A percentile compares a stretch with the other conserved stretches of the same genome.
These are phyloP conservation scores for Nemapogon koenigi DNA, from an alignment of 2,888 invertebrate species.

Conservation along the genomic window DNA sequence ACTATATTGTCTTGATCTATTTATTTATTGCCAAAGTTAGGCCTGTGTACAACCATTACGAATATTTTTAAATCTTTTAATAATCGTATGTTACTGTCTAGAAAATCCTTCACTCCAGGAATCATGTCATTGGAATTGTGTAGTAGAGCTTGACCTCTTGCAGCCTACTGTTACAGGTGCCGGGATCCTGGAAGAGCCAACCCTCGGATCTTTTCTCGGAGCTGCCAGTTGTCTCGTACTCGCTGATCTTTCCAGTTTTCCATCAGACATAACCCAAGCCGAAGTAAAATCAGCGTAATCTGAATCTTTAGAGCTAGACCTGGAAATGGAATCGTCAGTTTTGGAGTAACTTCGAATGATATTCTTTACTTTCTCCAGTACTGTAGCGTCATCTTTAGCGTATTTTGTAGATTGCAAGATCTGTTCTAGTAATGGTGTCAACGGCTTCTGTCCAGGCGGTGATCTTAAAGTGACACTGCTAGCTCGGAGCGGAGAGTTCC, in stretches of 20 bases:
- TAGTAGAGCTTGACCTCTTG: slow-evolving; percentile 50
- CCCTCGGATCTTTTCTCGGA: slow-evolving; percentile 50
- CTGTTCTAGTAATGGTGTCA: slow-evolving; percentile 73
- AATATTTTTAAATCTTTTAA: not conserved
- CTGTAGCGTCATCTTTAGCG: slow-evolving; percentile 75
- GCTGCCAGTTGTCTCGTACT: slow-evolving; percentile 58
- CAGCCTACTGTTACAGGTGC: slow-evolving; percentile 52
- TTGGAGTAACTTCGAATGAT: slow-evolving; percentile 55
- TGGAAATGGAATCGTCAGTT: slow-evolving; percentile 48
- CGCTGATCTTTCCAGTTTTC: slow-evolving; percentile 67
- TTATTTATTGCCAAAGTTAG: too few relatives aligned
- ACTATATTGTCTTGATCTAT: too few relatives aligned
- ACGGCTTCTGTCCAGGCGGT: slow-evolving; percentile 65
- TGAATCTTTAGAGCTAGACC: slow-evolving; percentile 61
- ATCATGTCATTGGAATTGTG: slow-evolving; percentile 53
- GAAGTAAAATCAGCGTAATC: slow-evolving; percentile 74
- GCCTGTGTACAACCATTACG: too few relatives aligned
- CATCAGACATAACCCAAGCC: slow-evolving; percentile 77
- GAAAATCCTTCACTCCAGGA: too few relatives aligned
- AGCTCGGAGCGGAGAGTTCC: slow-evolving; percentile 56
- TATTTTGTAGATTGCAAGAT: slow-evolving; percentile 74
- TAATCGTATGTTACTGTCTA: slow-evolving; percentile 20
- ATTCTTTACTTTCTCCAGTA: slow-evolving; percentile 78
- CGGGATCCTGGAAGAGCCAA: slow-evolving; percentile 49
- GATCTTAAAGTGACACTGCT: slow-evolving; percentile 56